These are phyloP conservation scores for Mormyrus proboscirostris DNA, from an alignment of 2,797 vertebrate species.

Conservation along the genomic window DNA sequence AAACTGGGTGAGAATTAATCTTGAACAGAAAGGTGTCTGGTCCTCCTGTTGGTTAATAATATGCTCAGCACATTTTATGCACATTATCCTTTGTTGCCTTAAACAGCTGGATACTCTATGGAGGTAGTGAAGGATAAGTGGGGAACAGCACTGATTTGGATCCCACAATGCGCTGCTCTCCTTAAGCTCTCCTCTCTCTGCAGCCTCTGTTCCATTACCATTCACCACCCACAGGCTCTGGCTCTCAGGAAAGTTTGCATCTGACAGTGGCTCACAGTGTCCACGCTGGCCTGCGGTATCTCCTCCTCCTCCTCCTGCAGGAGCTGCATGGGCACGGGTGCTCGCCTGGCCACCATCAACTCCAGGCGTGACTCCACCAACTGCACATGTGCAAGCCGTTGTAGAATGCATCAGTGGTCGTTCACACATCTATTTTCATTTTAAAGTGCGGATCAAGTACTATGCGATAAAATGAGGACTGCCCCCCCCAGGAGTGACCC, in stretches of 20 bases:
- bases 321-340: constrained; percentile 67
- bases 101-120: neutral
- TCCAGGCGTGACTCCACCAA: constrained; percentile 66
- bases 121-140: neutral
- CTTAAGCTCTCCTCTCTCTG: neutral
- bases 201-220: neutral
- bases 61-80: neutral
- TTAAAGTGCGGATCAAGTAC: neutral
- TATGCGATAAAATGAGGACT: neutral
- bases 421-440: neutral
- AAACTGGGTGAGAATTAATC: neutral
- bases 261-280: constrained; percentile 56
- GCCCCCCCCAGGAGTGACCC: neutral
- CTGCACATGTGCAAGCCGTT: constrained; percentile 48
- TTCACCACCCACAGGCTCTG: neutral
- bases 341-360: constrained; percentile 66
- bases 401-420: neutral
- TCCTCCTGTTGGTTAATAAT: neutral
- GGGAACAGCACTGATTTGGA: neutral
- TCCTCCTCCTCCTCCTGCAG: constrained; percentile 52
- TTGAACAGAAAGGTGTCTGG: neutral
- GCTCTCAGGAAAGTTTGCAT: neutral
- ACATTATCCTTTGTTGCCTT: neutral
- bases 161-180: neutral
- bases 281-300: constrained; percentile 43